Conservation (phyloP, 2,888 invertebrate species). For the Dasypolia templi region DNA sequence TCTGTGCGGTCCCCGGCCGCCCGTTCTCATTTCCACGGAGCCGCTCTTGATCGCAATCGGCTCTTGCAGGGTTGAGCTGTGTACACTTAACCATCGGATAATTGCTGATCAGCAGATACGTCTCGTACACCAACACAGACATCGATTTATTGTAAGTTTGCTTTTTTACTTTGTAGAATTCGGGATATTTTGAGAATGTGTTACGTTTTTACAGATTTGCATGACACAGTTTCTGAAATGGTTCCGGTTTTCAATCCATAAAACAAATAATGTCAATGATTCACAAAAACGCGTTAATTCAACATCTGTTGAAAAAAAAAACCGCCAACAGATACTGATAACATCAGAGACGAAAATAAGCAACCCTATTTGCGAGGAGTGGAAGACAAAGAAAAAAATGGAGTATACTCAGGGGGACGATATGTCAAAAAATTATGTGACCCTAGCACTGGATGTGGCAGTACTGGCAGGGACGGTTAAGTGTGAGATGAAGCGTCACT, state of each 20-base stretch:
- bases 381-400: conserved; percentile 80
- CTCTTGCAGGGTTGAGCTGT: conserved; percentile 76
- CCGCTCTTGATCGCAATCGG: conserved; percentile 85
- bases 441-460: conserved; percentile 62
- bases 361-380: conserved; percentile 77
- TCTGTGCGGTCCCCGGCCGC: conserved; percentile 84
- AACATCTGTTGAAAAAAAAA: conserved; percentile 8
- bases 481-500: conserved; percentile 43
- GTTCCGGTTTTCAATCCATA: background rate
- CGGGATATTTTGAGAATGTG: background rate
- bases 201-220: conserved; percentile 2
- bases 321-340: conserved; percentile 40
- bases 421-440: conserved; percentile 84
- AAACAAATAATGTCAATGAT: background rate
- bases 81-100: conserved; percentile 72
- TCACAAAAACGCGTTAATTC: background rate
- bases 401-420: conserved; percentile 79
- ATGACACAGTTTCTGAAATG: background rate
- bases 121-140: conserved; percentile 50
- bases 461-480: conserved; percentile 38
- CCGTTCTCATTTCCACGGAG: conserved; percentile 86
- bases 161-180: conserved; percentile 14
- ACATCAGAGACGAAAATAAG: conserved; percentile 66
- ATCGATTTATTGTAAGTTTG: conserved; percentile 60
- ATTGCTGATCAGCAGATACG: conserved; percentile 75